Evolutionary conservation across 2,888 invertebrate genomes (phyloP).

Genomic region (Apotomis capreana): DNA sequence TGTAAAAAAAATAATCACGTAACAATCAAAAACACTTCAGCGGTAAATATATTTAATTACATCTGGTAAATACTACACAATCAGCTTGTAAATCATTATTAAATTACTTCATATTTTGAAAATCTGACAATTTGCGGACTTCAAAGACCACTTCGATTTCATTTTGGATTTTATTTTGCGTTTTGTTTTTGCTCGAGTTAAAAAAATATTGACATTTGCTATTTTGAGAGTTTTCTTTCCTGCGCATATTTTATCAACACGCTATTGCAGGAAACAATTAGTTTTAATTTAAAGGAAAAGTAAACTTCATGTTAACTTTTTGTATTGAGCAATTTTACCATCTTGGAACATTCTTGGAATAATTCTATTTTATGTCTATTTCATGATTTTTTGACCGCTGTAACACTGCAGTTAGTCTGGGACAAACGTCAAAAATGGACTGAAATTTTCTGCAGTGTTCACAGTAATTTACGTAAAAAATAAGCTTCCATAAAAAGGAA

Average conservation of each 20-base stretch:
- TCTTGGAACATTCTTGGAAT: too few species aligned
- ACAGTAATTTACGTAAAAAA: slow-evolving; percentile 63
- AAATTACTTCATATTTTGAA: slow-evolving; percentile 74
- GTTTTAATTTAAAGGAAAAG: neutral
- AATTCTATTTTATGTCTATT: slow-evolving; percentile 1
- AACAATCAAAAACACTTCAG: slow-evolving; percentile 51
- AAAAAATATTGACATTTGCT: slow-evolving; percentile 4
- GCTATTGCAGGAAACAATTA: neutral
- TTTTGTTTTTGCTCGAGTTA: slow-evolving; percentile 23
- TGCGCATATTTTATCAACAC: neutral
- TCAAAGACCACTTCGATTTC: slow-evolving; percentile 60
- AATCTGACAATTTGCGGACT: slow-evolving; percentile 64
- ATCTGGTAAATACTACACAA: slow-evolving; percentile 69
- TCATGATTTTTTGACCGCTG: slow-evolving; percentile 36
- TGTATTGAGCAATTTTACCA: too few species aligned
- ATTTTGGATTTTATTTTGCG: slow-evolving; percentile 41
- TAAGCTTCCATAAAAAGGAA: slow-evolving; percentile 53
- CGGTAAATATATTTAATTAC: slow-evolving; percentile 52
- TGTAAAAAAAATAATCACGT: slow-evolving; percentile 56
- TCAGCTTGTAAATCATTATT: slow-evolving; percentile 73
- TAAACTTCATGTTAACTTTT: too few species aligned
- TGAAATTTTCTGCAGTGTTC: slow-evolving; percentile 56
- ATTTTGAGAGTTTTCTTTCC: neutral
- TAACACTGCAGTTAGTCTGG: slow-evolving; percentile 43
- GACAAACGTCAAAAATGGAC: slow-evolving; percentile 68